Percentiles rank a stretch among this genome's conserved stretches.
Conservation (phyloP, 1,140 invertebrate species). For the Drosophila willistoni region DNA sequence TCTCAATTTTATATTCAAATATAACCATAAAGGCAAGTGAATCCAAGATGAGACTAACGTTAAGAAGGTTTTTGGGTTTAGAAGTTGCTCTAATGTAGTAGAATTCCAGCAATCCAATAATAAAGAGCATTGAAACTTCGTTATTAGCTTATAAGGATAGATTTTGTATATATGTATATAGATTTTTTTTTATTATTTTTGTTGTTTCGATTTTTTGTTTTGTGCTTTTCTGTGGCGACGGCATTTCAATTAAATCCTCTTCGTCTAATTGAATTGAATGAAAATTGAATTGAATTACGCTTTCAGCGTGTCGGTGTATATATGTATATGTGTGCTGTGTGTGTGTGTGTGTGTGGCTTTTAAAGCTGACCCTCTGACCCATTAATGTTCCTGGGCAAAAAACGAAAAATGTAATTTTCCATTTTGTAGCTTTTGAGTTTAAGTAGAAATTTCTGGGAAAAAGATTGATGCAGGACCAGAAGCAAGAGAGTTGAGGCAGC, state of each 20-base stretch:
- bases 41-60: too few species aligned
- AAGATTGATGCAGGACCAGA: slow-evolving; percentile 29
- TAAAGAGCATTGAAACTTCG: background rate
- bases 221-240: slow-evolving; percentile 4
- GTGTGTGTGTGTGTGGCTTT: slow-evolving; percentile 21
- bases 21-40: too few species aligned
- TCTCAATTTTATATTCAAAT: too few species aligned
- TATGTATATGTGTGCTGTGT: background rate
- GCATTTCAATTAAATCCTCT: slow-evolving; percentile 59
- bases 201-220: slow-evolving; percentile 9
- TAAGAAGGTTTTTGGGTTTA: too few species aligned
- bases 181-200: slow-evolving; percentile 23
- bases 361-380: slow-evolving; percentile 58
- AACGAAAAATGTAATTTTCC: slow-evolving; percentile 17
- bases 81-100: too few species aligned
- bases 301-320: slow-evolving; percentile 25
- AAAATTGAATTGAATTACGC: slow-evolving; percentile 56
- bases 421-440: slow-evolving; percentile 18
- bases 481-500: background rate
- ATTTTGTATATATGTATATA: background rate
- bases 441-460: slow-evolving; percentile 28
- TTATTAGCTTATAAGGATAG: background rate
- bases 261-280: slow-evolving; percentile 58
- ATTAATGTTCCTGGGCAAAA: slow-evolving; percentile 40
- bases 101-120: too few species aligned